A percentile compares a stretch with the other conserved stretches of the same genome.
phyloP scores from a whole-genome alignment of 2,888 invertebrate genomes.

The Spodoptera littoralis region DNA sequence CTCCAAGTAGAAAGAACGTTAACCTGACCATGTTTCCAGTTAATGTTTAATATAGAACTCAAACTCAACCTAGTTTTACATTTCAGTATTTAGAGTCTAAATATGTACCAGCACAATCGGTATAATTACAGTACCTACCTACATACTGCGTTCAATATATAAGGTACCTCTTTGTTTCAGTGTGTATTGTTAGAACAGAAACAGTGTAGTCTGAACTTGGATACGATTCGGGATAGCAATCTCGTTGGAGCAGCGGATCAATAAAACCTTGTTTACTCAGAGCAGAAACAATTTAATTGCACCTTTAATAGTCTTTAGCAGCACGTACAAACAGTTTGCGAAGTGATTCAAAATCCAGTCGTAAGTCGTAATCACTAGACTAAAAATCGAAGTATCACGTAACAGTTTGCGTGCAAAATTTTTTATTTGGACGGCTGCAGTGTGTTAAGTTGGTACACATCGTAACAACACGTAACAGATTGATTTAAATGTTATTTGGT shows the following conservation, averaged over 20 bases:
- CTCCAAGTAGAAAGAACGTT: too few species aligned
- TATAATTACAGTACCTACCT: too few species aligned
- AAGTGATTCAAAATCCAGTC: slow-evolving; percentile 29
- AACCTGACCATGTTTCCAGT: too few species aligned
- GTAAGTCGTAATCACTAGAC: slow-evolving; percentile 32
- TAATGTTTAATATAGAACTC: too few species aligned
- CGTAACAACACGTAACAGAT: slow-evolving; percentile 15
- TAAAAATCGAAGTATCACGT: slow-evolving; percentile 28
- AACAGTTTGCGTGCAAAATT: slow-evolving; percentile 35
- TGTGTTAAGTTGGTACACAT: slow-evolving; percentile 9
- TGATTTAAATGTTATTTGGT: slow-evolving; percentile 18
- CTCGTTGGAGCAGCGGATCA: slow-evolving; percentile 24
- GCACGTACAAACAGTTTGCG: slow-evolving; percentile 36
- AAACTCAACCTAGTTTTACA: too few species aligned
- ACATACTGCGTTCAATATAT: background rate
- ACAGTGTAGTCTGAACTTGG: slow-evolving; percentile 1
- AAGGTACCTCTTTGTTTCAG: background rate
- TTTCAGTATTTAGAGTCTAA: too few species aligned
- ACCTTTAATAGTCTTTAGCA: slow-evolving; percentile 31
- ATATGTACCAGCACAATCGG: too few species aligned
- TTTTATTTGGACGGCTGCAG: slow-evolving; percentile 36
- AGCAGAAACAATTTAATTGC: slow-evolving; percentile 50
- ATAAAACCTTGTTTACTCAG: slow-evolving; percentile 49
- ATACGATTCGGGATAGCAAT: slow-evolving; percentile 11
- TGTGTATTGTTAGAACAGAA: background rate